Percentiles rank a stretch among this genome's conserved stretches.
These are phyloP conservation scores for Malurus cyaneus DNA, from an alignment of 2,113 vertebrate species.

Conservation along the genomic window DNA sequence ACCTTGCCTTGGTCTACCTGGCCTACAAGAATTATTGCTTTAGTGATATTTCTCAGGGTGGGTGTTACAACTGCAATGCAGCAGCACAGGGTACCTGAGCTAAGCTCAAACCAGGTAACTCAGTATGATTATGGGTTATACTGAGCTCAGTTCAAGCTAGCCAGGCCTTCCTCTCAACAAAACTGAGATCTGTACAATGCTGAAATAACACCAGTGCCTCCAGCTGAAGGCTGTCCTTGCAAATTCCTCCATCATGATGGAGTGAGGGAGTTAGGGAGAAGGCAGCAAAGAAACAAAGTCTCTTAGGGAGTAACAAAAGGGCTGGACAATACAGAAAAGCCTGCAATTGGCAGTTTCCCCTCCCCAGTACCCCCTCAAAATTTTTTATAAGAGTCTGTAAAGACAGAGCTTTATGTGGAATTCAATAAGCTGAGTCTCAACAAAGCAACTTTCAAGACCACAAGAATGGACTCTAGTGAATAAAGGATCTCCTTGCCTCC, in stretches of 20 bases:
- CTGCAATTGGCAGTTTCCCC: background rate
- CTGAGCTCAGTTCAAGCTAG: background rate
- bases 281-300: slow-evolving; percentile 26
- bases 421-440: background rate
- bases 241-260: background rate
- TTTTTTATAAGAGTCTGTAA: background rate
- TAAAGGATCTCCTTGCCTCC: background rate
- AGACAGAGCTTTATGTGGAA: background rate
- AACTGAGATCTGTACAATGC: background rate
- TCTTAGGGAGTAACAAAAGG: background rate
- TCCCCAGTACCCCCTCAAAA: background rate
- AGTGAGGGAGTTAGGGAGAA: background rate
- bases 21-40: background rate
- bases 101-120: background rate
- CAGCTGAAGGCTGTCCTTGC: slow-evolving; percentile 19
- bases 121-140: background rate
- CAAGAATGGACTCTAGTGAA: background rate
- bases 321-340: background rate
- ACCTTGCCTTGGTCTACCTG: background rate
- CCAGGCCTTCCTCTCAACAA: background rate
- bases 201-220: slow-evolving; percentile 11
- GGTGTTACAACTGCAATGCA: background rate
- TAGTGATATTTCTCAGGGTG: background rate
- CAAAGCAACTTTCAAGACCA: background rate
- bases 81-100: background rate